Base-by-base conservation (phyloP, 2,113 vertebrate species). In the Pteronura brasiliensis region DNA sequence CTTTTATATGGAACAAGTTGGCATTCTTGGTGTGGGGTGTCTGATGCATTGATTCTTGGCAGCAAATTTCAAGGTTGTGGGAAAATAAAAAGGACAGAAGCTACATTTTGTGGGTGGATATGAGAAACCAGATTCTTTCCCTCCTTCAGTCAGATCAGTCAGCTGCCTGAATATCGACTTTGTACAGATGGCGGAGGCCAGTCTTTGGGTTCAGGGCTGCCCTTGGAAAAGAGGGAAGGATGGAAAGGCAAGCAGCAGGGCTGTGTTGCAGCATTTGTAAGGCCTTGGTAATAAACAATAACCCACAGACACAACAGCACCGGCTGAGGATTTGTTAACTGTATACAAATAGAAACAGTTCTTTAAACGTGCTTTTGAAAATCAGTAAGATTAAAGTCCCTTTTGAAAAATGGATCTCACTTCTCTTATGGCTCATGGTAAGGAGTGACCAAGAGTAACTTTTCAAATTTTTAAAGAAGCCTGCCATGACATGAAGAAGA, bases 31-130 rank as follows among this genome's bases (percentile, higher is more conserved):
- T 74, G 59, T 96, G 72, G 9, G 85, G 5, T 39, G 69, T 59
- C 47, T 34, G 83, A 90, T 42, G 21, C 77, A 92, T 77, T 77
- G 94, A 96, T 93, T 93, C 91, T 86, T 61, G 90, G n/a, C 79
- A 39, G 79, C 55, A 88, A 79, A 96, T 95, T 95, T 90, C 79
- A 92, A 80, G 72, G 59, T 79, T 97, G 88, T 88, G 31, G 9
- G 25, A 1, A 7, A 47, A 44, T 36, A 11, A 52, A 63, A 55
- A 81, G 6, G 6, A 80, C 39, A 47, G 31, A 88, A 47, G 34
- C 21, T 85, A 67, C 49, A 36, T 59, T 23, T 36, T 88, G 71
- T 67, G 39, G 34, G 57, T 61, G 77, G 11, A 11, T 72, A 14
- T 0, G 34, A 52, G 92, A 80, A 90, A 25, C 15, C 1, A n/a